These are phyloP conservation scores for Phrixothrix hirtus DNA, from an alignment of 2,888 invertebrate genomes.

Conservation along the genomic window DNA sequence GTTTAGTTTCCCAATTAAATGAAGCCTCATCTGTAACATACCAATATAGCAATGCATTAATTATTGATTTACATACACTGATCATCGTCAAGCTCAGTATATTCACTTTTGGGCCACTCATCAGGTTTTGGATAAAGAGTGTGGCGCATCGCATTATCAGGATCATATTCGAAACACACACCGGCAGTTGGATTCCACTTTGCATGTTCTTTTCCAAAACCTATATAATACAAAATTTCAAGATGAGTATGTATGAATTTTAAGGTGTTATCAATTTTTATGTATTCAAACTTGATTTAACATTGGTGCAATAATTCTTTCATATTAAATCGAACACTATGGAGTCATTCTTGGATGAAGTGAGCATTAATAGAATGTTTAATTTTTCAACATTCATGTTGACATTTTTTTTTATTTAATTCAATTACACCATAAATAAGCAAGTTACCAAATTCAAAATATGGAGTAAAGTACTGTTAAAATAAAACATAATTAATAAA, in stretches of 20 bases:
- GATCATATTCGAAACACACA: conserved; percentile 99
- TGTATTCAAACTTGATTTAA: too few relatives aligned
- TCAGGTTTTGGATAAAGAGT: conserved; percentile 95
- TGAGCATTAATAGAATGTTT: too few relatives aligned
- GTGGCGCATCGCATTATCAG: conserved; percentile 95
- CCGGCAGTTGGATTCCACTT: conserved; percentile 99
- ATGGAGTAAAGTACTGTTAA: neutral
- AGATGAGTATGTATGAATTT: too few relatives aligned
- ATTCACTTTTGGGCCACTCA: conserved; percentile 99
- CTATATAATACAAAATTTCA: too few relatives aligned
- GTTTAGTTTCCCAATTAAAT: conserved; percentile 92
- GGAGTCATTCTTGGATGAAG: too few relatives aligned
- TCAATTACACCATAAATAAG: too few relatives aligned
- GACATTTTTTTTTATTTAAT: too few relatives aligned
- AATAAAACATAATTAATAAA: neutral
- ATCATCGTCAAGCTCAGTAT: conserved; percentile 89
- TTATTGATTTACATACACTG: conserved; percentile 69
- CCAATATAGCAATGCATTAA: neutral
- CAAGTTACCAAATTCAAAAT: too few relatives aligned
- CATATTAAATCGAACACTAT: too few relatives aligned
- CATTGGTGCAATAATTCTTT: too few relatives aligned
- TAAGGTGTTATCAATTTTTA: too few relatives aligned
- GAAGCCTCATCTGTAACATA: conserved; percentile 75
- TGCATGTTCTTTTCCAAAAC: conserved; percentile 97
- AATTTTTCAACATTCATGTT: too few relatives aligned